A percentile compares a stretch with the other conserved stretches of the same genome.
These are phyloP conservation scores for Stomatorhinus ivindoensis DNA, from an alignment of 2,113 vertebrate species.

Conservation along the genomic window DNA sequence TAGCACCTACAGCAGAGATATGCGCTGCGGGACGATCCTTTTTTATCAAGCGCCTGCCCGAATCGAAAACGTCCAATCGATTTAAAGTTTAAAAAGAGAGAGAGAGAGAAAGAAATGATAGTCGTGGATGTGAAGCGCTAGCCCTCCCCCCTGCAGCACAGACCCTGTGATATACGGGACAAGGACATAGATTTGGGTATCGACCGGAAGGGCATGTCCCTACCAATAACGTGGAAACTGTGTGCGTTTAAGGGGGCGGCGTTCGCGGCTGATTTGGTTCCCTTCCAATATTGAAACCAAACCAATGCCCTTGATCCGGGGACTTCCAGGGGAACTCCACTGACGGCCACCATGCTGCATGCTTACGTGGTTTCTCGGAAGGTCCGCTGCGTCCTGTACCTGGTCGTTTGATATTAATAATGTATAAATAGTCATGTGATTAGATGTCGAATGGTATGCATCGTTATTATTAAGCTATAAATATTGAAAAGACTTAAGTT, in stretches of 20 bases:
- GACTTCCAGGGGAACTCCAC: background rate
- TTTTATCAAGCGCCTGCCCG: background rate
- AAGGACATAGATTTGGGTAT: background rate
- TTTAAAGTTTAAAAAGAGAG: background rate
- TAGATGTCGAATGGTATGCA: background rate
- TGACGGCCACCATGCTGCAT: background rate
- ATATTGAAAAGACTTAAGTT: background rate
- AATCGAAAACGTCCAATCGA: constrained; percentile 4
- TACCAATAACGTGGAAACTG: background rate
- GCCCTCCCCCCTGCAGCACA: background rate
- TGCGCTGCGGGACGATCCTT: background rate
- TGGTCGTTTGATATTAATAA: background rate
- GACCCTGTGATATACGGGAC: background rate
- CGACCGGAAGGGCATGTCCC: background rate
- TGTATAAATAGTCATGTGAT: background rate
- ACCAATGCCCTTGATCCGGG: background rate
- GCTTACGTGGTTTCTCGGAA: background rate
- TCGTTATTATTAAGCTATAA: background rate
- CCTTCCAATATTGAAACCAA: background rate
- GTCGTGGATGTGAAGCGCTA: background rate
- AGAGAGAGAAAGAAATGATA: background rate
- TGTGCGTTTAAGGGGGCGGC: background rate
- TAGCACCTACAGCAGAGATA: background rate
- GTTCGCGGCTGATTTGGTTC: background rate
- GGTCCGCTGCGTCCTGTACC: background rate